Evolutionary conservation across 2,888 invertebrate genomes (phyloP).

Genomic region (Eulithis prunata): DNA sequence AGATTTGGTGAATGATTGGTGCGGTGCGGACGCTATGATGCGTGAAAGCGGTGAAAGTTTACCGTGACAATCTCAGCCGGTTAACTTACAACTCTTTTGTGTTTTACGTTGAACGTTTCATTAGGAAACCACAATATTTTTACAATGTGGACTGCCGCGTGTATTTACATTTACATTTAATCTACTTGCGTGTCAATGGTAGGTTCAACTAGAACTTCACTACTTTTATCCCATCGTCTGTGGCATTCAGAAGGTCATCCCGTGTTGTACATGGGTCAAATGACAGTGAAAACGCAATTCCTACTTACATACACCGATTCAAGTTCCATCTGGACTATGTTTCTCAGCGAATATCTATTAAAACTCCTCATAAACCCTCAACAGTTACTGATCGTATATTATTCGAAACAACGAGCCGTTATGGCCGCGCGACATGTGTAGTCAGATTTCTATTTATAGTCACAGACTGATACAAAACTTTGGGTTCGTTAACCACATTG

Average conservation of each 20-base stretch:
- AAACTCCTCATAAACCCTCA: conserved; percentile 24
- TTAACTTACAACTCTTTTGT: conserved; percentile 44
- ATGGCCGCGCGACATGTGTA: conserved; percentile 63
- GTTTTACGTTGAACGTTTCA: conserved; percentile 18
- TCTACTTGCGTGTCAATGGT: too few relatives aligned
- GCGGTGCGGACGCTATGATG: conserved; percentile 56
- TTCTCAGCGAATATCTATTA: conserved; percentile 4
- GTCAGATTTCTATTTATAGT: conserved; percentile 75
- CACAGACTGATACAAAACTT: conserved; percentile 59
- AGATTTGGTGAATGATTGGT: conserved; percentile 66
- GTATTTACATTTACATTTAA: too few relatives aligned
- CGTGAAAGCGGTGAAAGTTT: conserved; percentile 79
- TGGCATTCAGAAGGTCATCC: too few relatives aligned
- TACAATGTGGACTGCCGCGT: neutral
- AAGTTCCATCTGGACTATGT: neutral
- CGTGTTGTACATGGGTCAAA: too few relatives aligned
- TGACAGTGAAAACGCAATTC: too few relatives aligned
- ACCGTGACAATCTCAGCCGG: conserved; percentile 63
- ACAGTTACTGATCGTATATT: conserved; percentile 43
- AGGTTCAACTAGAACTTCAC: too few relatives aligned
- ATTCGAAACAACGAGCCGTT: conserved; percentile 53
- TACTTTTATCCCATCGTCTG: too few relatives aligned
- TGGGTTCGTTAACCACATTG: conserved; percentile 65
- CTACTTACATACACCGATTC: neutral
- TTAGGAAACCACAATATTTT: conserved; percentile 16